Evolutionary conservation across 2,888 invertebrate genomes (phyloP), one percentile per base, ranked within the genome.

Genomic region (Campoplex capitator): DNA sequence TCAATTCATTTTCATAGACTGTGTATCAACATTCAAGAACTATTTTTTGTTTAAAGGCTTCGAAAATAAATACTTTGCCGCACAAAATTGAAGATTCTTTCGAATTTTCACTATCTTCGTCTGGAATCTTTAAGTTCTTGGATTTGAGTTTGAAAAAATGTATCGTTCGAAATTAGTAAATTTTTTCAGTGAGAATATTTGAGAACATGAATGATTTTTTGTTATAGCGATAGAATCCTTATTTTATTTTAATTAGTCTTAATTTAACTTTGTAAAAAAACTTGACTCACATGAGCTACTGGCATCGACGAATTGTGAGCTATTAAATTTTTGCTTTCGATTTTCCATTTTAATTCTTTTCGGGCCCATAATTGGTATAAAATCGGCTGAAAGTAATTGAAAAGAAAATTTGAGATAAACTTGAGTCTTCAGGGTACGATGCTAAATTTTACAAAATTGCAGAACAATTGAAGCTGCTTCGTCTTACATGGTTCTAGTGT

Each of bases 341-440:
- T 70, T 80, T 18, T 92, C 92, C 6, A n/a, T 13, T 75, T 87
- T 91, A 1, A 80, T 4, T 65, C 78, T 90, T 45, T 42, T 91
- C 11, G 89, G 88, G 8, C 76, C 88, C 83, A 87, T 84, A 23
- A 89, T 78, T 84, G 90, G 90, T 11, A 89, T 35, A 48, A 91
- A 88, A 76, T 92, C 90, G 70, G 87, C 90, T 92, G 54, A 68
- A 45, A 62, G 48, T 45, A 16, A 11, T n/a, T 16, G 56, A 48
- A 35, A 67, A 42, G 68, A 78, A 45, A 54, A 23, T 6, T 23
- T 56, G 73, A 4, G 8, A 56, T 7, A 23, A 13, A 11, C 11
- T 58, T 11, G 3, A 38, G 38, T 0, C 38, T 38, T 28, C 7
- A 1, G 3, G 58, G 28, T 28, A 11, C 13, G 23, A 56, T 58